A percentile compares a stretch with the other conserved stretches of the same genome.
Evolutionary conservation across 2,797 vertebrate genomes (phyloP).

Genomic region (Dallia pectoralis): DNA sequence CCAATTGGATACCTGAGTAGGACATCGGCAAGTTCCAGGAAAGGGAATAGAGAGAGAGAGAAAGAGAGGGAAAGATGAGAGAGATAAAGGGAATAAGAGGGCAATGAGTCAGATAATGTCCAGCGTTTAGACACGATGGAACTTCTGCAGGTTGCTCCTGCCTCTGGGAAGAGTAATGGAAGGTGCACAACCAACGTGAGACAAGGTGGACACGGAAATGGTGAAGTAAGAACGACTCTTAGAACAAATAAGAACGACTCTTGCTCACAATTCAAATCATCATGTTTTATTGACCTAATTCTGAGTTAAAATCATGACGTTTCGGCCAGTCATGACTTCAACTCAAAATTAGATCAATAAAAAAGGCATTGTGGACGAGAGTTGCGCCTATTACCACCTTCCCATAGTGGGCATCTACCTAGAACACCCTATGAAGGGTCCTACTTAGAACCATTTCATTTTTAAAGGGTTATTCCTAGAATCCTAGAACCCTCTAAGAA

Average conservation of each 20-base stretch:
- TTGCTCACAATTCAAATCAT: slow-evolving; percentile 2
- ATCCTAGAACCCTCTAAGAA: too few species aligned
- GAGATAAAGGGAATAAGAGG: not conserved
- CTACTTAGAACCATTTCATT: too few species aligned
- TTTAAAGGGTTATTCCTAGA: too few species aligned
- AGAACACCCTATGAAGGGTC: too few species aligned
- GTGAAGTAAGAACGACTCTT: not conserved
- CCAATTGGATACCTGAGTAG: slow-evolving; percentile 90
- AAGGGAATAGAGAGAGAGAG: slow-evolving; percentile 9
- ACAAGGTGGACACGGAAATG: not conserved
- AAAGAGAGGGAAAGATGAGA: not conserved
- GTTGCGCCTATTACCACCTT: not conserved
- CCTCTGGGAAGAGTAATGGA: not conserved
- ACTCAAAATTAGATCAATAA: slow-evolving; percentile 1
- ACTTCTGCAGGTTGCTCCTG: not conserved
- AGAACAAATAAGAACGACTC: not conserved
- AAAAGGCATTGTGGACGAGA: not conserved
- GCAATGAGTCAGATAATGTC: not conserved
- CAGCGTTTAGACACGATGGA: not conserved
- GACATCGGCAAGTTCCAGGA: slow-evolving; percentile 7
- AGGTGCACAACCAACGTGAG: not conserved
- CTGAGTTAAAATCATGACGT: slow-evolving; percentile 2
- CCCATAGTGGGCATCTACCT: not conserved
- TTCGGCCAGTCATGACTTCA: slow-evolving; percentile 6
- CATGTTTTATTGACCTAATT: slow-evolving; percentile 6